Evolutionary conservation across 2,888 invertebrate genomes (phyloP).

Genomic region (Patella pellucida): DNA sequence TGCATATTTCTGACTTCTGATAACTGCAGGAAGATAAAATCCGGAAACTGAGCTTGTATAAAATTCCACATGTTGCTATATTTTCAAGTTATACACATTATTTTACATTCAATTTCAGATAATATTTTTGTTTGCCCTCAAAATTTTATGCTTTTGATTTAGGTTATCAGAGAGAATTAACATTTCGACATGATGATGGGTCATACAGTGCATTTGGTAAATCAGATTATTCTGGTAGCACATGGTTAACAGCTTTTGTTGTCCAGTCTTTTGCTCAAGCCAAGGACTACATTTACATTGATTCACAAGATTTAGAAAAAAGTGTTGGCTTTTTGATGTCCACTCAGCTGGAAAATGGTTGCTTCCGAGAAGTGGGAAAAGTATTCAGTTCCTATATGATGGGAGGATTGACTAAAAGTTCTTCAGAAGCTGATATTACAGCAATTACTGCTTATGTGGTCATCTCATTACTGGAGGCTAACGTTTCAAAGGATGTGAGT

Average conservation of each 20-base stretch:
- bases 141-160: slow-evolving; percentile 5
- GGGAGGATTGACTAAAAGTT: slow-evolving; percentile 55
- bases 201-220: slow-evolving; percentile 69
- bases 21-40: too few relatives aligned
- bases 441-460: slow-evolving; percentile 65
- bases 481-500: slow-evolving; percentile 50
- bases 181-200: slow-evolving; percentile 77
- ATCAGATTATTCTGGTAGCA: slow-evolving; percentile 54
- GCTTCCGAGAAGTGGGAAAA: slow-evolving; percentile 77
- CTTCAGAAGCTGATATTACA: slow-evolving; percentile 39
- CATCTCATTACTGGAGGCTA: slow-evolving; percentile 62
- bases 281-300: slow-evolving; percentile 73
- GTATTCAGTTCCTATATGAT: slow-evolving; percentile 61
- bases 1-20: too few relatives aligned
- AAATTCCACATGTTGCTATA: too few relatives aligned
- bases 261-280: slow-evolving; percentile 80
- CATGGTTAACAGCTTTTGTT: slow-evolving; percentile 81
- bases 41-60: too few relatives aligned
- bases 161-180: slow-evolving; percentile 91
- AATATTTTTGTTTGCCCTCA: too few relatives aligned
- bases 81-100: too few relatives aligned
- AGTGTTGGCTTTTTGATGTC: slow-evolving; percentile 53
- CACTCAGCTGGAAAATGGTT: slow-evolving; percentile 83
- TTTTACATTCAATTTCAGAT: too few relatives aligned
- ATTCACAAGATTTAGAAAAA: slow-evolving; percentile 71